Evolutionary conservation across 2,888 invertebrate genomes (phyloP).

Genomic region (Dasysyrphus albostriatus): DNA sequence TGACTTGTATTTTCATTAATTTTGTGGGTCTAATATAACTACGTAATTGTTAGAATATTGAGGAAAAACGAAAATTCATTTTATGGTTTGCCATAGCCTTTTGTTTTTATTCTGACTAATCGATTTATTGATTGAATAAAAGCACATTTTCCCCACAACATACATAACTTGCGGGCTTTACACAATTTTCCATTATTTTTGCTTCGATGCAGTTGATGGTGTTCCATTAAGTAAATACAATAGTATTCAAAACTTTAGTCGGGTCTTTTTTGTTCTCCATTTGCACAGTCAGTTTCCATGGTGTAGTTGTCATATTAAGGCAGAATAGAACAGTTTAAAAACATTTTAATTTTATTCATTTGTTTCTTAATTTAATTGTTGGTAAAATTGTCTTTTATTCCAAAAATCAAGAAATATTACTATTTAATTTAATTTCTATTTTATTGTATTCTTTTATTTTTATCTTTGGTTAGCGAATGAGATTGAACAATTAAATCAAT

Average conservation of each 20-base stretch:
- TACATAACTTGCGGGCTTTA: constrained; percentile 16
- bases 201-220: constrained; percentile 31
- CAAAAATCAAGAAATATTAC: background rate
- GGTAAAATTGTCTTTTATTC: background rate
- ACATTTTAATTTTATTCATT: background rate
- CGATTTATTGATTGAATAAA: constrained; percentile 64
- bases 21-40: background rate
- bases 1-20: constrained; percentile 3
- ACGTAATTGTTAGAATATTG: background rate
- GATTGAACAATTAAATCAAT: constrained; percentile 92
- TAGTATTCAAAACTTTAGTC: constrained; percentile 8
- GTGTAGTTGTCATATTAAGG: constrained; percentile 19
- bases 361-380: constrained; percentile 13
- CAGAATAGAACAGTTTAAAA: constrained; percentile 31
- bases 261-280: constrained; percentile 38
- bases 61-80: constrained; percentile 16
- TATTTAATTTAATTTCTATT: background rate
- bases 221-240: constrained; percentile 20
- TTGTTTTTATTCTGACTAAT: constrained; percentile 28
- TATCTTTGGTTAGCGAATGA: constrained; percentile 86
- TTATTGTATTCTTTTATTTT: background rate
- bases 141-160: constrained; percentile 32
- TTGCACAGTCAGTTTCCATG: constrained; percentile 46
- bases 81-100: constrained; percentile 35
- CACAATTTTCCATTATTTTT: constrained; percentile 44